phyloP scores from a whole-genome alignment of 2,888 invertebrate genomes.

The Lobophora halterata region DNA sequence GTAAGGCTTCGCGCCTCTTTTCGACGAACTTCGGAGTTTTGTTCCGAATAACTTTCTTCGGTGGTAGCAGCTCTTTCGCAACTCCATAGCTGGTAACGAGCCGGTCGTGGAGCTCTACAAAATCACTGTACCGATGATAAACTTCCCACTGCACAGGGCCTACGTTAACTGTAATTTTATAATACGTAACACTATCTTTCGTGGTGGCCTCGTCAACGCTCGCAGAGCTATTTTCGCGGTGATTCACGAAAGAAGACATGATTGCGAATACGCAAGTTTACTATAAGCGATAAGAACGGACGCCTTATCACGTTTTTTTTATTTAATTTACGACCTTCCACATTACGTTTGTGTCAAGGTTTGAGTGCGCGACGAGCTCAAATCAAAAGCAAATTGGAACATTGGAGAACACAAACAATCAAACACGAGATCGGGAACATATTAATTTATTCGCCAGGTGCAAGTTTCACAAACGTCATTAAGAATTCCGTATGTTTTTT shows the following conservation, averaged over 20 bases:
- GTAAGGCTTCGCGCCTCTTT: conserved; percentile 88
- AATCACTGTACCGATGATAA: conserved; percentile 93
- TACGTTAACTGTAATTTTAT: conserved; percentile 85
- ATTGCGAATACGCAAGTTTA: conserved; percentile 10
- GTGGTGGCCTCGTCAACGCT: conserved; percentile 84
- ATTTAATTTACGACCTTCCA: too few relatives aligned
- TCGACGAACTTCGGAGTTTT: conserved; percentile 93
- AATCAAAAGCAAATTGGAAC: too few relatives aligned
- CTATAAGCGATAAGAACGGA: conserved; percentile 2
- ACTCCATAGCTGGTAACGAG: conserved; percentile 90
- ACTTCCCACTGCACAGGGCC: conserved; percentile 91
- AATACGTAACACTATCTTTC: conserved; percentile 85
- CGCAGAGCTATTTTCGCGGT: conserved; percentile 84
- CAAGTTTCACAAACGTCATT: too few relatives aligned
- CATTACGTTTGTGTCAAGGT: too few relatives aligned
- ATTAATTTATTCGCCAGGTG: too few relatives aligned
- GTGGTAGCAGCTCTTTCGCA: conserved; percentile 92
- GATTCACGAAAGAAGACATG: conserved; percentile 89
- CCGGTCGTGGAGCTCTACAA: conserved; percentile 91
- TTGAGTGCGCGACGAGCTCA: too few relatives aligned
- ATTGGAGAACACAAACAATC: too few relatives aligned
- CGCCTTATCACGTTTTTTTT: background rate
- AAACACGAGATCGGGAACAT: too few relatives aligned
- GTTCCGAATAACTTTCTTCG: conserved; percentile 95
- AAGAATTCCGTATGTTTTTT: too few relatives aligned